Evolutionary conservation across 2,797 vertebrate genomes (phyloP).

Genomic region (Epinephelus coioides): DNA sequence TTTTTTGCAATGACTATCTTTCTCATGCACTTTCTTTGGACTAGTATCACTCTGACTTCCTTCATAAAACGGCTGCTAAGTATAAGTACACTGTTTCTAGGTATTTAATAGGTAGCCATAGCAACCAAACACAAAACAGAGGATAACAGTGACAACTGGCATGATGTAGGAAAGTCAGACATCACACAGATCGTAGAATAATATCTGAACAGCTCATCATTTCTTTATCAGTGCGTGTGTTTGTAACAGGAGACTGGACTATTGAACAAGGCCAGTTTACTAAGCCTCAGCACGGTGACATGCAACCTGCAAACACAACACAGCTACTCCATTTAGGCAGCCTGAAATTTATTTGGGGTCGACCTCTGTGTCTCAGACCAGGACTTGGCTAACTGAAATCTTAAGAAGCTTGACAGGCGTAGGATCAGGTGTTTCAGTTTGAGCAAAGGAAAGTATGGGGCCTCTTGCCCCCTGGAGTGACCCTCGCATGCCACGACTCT

Average conservation of each 20-base stretch:
- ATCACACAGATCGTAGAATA: conserved; percentile 45
- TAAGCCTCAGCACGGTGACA: conserved; percentile 21
- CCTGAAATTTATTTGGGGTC: conserved; percentile 49
- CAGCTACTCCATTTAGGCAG: conserved; percentile 15
- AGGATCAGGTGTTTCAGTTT: conserved; percentile 80
- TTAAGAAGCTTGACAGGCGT: conserved; percentile 59
- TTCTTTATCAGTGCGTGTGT: conserved; percentile 64
- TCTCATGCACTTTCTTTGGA: too few species aligned
- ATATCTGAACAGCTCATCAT: conserved; percentile 61
- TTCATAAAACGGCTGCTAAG: too few species aligned
- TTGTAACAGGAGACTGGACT: conserved; percentile 57
- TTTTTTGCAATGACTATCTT: too few species aligned
- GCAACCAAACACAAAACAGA: too few species aligned
- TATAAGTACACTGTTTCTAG: too few species aligned
- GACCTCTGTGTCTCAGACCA: conserved; percentile 33
- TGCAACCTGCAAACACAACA: conserved; percentile 47
- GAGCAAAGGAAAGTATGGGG: conserved; percentile 66
- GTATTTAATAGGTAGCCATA: too few species aligned
- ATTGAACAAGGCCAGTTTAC: conserved; percentile 32
- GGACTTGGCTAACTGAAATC: conserved; percentile 45
- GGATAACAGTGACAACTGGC: conserved; percentile 48
- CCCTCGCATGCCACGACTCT: conserved; percentile 74
- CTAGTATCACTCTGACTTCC: too few species aligned
- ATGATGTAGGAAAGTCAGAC: conserved; percentile 54
- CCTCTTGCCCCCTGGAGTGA: conserved; percentile 74